Evolutionary conservation across 1,140 invertebrate genomes (phyloP).

Genomic region (Tetramorium alpestre): DNA sequence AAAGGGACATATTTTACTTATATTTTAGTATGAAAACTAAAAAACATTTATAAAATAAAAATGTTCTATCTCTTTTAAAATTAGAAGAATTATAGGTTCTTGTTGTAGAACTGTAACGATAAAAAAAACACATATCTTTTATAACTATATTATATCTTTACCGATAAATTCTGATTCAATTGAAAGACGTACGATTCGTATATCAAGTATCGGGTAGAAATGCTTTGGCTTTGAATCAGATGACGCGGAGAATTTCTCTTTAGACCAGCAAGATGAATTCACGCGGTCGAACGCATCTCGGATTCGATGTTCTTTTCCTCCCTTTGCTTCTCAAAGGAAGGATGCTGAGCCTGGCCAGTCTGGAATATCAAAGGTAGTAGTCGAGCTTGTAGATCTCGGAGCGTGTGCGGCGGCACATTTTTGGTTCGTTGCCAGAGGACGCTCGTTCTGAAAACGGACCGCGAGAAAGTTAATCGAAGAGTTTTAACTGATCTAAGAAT

Average conservation of each 20-base stretch:
- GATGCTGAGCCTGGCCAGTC: slow-evolving; percentile 24
- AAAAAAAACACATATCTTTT: neutral
- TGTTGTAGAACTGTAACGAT: neutral
- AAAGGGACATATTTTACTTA: neutral
- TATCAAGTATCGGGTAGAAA: slow-evolving; percentile 42
- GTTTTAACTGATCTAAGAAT: slow-evolving; percentile 67
- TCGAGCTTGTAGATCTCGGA: slow-evolving; percentile 12
- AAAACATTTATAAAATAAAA: neutral
- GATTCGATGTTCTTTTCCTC: slow-evolving; percentile 51
- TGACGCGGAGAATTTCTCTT: slow-evolving; percentile 54
- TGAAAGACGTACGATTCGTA: slow-evolving; percentile 25
- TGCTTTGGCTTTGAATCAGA: slow-evolving; percentile 56
- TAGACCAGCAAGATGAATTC: slow-evolving; percentile 56
- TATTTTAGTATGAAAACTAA: neutral
- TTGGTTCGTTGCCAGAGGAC: slow-evolving; percentile 60
- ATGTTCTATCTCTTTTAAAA: neutral
- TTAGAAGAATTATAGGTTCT: no score
- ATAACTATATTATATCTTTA: neutral
- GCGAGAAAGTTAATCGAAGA: slow-evolving; percentile 62
- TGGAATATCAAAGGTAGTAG: slow-evolving; percentile 52
- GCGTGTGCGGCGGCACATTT: slow-evolving; percentile 46
- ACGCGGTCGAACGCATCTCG: slow-evolving; percentile 56
- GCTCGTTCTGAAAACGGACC: slow-evolving; percentile 45
- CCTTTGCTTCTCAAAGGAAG: slow-evolving; percentile 35
- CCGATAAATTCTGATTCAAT: slow-evolving; percentile 62